Percentiles rank a stretch among this genome's conserved stretches.
Evolutionary conservation across 2,113 vertebrate genomes (phyloP).

Genomic region (Calyptommatus sinebrachiatus): DNA sequence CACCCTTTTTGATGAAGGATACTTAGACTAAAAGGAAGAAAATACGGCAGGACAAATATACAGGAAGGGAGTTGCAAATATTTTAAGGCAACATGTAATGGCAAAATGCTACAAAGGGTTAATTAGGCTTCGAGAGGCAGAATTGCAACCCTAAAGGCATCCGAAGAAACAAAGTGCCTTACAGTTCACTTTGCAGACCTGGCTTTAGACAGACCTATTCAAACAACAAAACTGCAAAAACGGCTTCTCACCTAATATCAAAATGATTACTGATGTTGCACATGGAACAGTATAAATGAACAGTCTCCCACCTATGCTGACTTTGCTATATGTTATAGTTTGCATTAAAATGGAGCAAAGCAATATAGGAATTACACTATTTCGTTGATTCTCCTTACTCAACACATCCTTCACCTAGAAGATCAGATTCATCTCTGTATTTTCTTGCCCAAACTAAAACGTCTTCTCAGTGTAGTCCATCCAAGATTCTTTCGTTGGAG

Average conservation of each 20-base stretch:
- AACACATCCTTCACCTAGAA: neutral
- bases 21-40: neutral
- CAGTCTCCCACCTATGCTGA: neutral
- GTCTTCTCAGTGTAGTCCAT: neutral
- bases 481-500: neutral
- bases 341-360: neutral
- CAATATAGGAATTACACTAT: neutral
- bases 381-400: neutral
- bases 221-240: neutral
- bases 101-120: neutral
- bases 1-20: neutral
- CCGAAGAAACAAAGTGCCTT: neutral
- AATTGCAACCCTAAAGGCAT: neutral
- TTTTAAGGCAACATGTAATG: constrained; percentile 12
- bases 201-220: neutral
- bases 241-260: neutral
- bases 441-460: too few relatives aligned
- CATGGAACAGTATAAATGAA: neutral
- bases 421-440: neutral
- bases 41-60: neutral
- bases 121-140: neutral
- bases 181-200: neutral
- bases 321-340: neutral
- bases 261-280: neutral
- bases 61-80: neutral